A percentile compares a stretch with the other conserved stretches of the same genome.
These are phyloP conservation scores for Chlorodrepanis virens DNA, from an alignment of 2,113 vertebrate genomes.

Conservation along the genomic window DNA sequence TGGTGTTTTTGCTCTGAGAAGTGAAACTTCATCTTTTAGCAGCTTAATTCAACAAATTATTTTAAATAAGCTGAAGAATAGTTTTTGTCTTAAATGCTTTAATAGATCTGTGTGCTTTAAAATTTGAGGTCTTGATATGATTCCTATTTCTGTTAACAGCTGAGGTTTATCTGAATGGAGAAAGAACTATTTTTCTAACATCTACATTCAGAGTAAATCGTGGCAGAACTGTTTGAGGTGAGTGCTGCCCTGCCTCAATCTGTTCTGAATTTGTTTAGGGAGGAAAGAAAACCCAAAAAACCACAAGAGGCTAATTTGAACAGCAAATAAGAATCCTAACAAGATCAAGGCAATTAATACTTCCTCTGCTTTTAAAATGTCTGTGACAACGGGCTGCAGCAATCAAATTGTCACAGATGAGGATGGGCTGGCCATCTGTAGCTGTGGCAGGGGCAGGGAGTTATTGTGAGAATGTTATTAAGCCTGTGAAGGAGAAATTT, in stretches of 20 bases:
- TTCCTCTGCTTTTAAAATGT: neutral
- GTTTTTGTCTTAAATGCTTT: neutral
- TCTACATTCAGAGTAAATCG: neutral
- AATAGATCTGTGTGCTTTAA: neutral
- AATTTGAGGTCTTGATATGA: neutral
- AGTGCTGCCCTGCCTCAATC: neutral
- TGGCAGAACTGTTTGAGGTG: neutral
- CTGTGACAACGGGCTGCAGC: neutral
- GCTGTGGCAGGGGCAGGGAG: neutral
- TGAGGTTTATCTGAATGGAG: neutral
- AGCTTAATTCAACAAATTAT: neutral
- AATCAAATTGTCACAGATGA: neutral
- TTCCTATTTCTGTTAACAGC: neutral
- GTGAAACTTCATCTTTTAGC: neutral
- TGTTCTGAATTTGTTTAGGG: neutral
- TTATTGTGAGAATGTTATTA: neutral
- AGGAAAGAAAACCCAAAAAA: no score
- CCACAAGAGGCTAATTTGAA: neutral
- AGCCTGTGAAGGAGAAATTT: neutral
- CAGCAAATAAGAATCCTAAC: neutral
- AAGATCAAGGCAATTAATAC: conserved; percentile 2
- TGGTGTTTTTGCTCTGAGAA: neutral
- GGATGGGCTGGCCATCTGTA: neutral
- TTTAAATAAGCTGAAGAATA: neutral
- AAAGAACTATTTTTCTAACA: neutral